Evolutionary conservation across 2,888 invertebrate genomes (phyloP).

Genomic region (Ecdyonurus torrentis): DNA sequence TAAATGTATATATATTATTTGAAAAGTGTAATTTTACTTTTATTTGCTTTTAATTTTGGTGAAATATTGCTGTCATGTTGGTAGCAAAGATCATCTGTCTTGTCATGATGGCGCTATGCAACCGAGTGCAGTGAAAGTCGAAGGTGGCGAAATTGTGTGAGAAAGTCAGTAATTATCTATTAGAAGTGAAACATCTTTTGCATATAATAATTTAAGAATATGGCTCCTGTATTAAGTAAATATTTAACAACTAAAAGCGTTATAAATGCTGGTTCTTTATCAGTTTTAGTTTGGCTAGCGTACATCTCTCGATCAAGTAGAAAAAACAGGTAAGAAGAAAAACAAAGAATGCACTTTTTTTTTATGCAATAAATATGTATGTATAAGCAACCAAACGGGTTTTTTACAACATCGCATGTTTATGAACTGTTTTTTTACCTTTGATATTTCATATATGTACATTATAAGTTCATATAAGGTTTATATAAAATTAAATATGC

Average conservation of each 20-base stretch:
- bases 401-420: no score
- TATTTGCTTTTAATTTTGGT: no score
- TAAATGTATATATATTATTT: no score
- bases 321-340: background rate
- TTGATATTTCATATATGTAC: no score
- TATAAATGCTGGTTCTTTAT: slow-evolving; percentile 1
- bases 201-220: background rate
- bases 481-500: no score
- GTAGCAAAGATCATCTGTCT: no score
- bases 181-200: background rate
- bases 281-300: background rate
- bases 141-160: background rate
- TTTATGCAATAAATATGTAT: background rate
- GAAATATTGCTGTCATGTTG: no score
- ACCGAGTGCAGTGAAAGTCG: background rate
- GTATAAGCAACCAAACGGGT: no score
- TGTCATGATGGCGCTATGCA: background rate
- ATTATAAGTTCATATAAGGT: no score
- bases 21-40: no score
- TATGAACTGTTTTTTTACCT: no score
- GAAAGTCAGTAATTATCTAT: background rate
- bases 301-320: background rate
- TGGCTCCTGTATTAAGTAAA: background rate
- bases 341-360: background rate
- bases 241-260: background rate